These are phyloP conservation scores for Zaprionus gabonicus DNA, from an alignment of 1,140 invertebrate species.

Conservation along the genomic window DNA sequence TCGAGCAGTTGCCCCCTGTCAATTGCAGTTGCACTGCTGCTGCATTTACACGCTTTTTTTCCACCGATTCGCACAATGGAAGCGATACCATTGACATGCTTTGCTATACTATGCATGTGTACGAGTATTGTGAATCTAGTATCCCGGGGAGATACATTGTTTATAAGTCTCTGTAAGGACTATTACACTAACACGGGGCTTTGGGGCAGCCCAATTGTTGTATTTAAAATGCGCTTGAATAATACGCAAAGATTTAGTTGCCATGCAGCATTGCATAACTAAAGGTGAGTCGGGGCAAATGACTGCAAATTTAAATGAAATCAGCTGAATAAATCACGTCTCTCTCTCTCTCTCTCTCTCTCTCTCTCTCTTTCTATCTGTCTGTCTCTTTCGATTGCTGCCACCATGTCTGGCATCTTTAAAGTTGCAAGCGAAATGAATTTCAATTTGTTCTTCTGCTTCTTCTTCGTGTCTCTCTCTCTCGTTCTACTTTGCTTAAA, in stretches of 20 bases:
- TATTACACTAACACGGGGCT: conserved; percentile 5
- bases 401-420: not conserved
- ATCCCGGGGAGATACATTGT: not conserved
- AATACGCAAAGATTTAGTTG: not conserved
- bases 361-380: not conserved
- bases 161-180: conserved; percentile 2
- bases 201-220: not conserved
- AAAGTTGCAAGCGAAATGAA: conserved; percentile 23
- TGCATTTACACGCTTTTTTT: conserved; percentile 2
- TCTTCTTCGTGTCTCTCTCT: conserved; percentile 8
- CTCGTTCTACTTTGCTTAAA: conserved; percentile 1
- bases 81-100: not conserved
- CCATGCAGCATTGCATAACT: not conserved
- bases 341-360: not conserved
- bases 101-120: not conserved
- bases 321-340: not conserved
- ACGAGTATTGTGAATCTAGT: not conserved
- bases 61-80: not conserved
- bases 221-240: not conserved
- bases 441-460: conserved; percentile 26
- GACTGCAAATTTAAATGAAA: not conserved
- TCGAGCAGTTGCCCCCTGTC: not conserved
- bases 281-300: not conserved
- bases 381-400: not conserved
- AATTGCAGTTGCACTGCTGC: no score